Evolutionary conservation across 2,113 vertebrate genomes (phyloP).

Genomic region (Scomber japonicus): DNA sequence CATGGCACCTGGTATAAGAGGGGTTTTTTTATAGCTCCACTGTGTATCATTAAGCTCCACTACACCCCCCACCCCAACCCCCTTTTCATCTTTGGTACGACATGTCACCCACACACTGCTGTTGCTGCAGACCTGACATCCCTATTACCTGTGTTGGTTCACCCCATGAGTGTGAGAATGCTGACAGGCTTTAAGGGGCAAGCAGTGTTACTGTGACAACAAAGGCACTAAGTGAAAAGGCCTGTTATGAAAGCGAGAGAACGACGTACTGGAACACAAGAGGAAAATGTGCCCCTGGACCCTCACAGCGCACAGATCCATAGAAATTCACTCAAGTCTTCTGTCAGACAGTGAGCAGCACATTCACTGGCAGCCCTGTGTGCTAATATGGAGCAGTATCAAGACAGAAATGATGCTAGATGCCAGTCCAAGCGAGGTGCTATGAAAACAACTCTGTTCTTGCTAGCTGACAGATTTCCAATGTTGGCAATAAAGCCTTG

Average conservation of each 20-base stretch:
- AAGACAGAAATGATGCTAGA: background rate
- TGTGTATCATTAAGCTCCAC: conserved; percentile 59
- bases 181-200: conserved; percentile 42
- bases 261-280: background rate
- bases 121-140: conserved; percentile 31
- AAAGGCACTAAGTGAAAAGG: conserved; percentile 44
- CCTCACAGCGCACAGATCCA: background rate
- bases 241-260: conserved; percentile 32
- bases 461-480: conserved; percentile 54
- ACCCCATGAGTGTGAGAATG: background rate
- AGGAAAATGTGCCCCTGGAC: conserved; percentile 5
- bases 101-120: conserved; percentile 53
- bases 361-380: background rate
- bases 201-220: conserved; percentile 48
- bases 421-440: background rate
- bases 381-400: background rate
- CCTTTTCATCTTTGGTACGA: background rate
- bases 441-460: conserved; percentile 55
- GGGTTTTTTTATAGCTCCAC: conserved; percentile 59
- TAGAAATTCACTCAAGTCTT: conserved; percentile 25
- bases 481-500: conserved; percentile 62
- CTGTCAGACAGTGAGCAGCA: conserved; percentile 6
- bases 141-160: conserved; percentile 55
- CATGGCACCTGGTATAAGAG: conserved; percentile 35
- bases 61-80: background rate